Evolutionary conservation across 2,797 vertebrate species (phyloP), one percentile per base, ranked within the genome.

Genomic region (Spondyliosoma cantharus): DNA sequence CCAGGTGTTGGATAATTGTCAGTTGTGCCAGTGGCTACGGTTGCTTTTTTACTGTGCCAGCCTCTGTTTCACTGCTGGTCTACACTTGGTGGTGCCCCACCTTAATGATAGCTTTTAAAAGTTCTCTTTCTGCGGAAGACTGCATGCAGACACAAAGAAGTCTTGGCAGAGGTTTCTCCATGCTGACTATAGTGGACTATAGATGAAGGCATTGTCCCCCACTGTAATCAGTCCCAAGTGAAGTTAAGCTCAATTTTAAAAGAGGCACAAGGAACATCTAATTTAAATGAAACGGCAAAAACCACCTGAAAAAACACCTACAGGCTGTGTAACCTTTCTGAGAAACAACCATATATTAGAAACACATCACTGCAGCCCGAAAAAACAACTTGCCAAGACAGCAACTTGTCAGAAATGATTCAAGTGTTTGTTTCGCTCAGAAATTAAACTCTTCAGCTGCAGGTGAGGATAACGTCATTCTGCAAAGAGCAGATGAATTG

Each of bases 1-100:
- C 88, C 88, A 94, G 92, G 91, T 91, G 92, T 86, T 85, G 80
- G 83, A 86, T 90, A 90, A 93, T 90, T 88, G 86, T 86, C 81
- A 81, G 84, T 84, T 85, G 80, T 84, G 81, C 89, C 82, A 87
- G 78, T 75, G 83, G 87, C 83, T 85, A 82, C 12, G 68, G 74
- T 79, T 76, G 74, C 56, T 80, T 86, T 72, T 86, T 85, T 77
- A 83, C 64, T 56, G 79, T 76, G 82, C 85, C 86, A 88, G 76
- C 78, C 70, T 79, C 70, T 82, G 72, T 87, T 91, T 89, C 83
- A 78, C 78, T 88, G 75, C 86, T 78, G 86, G 77, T 87, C 81
- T 89, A 78, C 89, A 87, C 83, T 83, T 84, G n/a, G n/a, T n/a
- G n/a, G 84, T 81, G 80, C 67, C 63, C 72, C 72, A 88, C 82